Conservation (phyloP, 2,113 vertebrate genomes). For the Channa argus region DNA sequence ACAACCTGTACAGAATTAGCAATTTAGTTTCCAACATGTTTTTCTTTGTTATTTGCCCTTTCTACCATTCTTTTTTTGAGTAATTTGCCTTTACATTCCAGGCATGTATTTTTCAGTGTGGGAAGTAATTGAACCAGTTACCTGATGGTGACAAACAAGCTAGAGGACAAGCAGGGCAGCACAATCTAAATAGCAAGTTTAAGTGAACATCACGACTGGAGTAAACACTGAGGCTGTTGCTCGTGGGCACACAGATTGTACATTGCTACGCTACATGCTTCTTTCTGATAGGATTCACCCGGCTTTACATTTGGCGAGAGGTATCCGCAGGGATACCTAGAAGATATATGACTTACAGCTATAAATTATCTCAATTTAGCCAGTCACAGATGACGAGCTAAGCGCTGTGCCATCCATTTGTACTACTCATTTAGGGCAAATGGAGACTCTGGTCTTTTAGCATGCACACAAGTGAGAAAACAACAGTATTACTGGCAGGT, state of each 20-base stretch:
- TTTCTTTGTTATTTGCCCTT: not conserved
- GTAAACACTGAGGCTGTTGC: constrained; percentile 45
- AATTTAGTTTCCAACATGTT: not conserved
- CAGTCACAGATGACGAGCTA: constrained; percentile 29
- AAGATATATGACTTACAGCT: constrained; percentile 56
- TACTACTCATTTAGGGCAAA: constrained; percentile 29
- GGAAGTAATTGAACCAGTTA: constrained; percentile 54
- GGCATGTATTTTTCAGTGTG: constrained; percentile 29
- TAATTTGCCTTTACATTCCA: constrained; percentile 27
- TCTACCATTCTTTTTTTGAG: not conserved
- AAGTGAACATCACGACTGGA: constrained; percentile 47
- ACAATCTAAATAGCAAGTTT: constrained; percentile 40
- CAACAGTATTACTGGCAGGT: constrained; percentile 38
- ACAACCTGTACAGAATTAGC: not conserved
- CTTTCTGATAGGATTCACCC: constrained; percentile 64
- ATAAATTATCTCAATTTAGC: constrained; percentile 50
- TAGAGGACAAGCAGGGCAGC: constrained; percentile 20
- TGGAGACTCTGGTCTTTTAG: constrained; percentile 28
- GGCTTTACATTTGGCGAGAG: constrained; percentile 57
- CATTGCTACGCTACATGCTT: constrained; percentile 52
- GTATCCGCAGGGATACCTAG: constrained; percentile 36
- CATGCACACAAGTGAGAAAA: constrained; percentile 46
- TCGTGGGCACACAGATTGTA: constrained; percentile 61
- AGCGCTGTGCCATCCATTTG: constrained; percentile 32
- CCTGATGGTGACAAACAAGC: constrained; percentile 31